Conservation (phyloP, 2,888 invertebrate species). For the Apotomis turbidana region DNA sequence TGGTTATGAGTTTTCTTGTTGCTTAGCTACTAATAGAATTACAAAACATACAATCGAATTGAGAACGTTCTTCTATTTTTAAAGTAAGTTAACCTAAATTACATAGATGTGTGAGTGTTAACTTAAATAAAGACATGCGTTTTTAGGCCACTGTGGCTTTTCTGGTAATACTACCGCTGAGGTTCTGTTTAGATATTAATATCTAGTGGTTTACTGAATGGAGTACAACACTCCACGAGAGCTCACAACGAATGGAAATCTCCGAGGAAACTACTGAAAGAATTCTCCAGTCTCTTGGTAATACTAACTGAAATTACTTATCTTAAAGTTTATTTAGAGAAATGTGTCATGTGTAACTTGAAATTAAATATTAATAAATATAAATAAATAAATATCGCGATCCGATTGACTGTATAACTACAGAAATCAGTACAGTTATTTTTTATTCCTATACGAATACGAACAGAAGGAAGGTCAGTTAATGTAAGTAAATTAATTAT, state of each 20-base stretch:
- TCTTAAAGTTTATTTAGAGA: not conserved
- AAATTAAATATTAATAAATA: too few relatives aligned
- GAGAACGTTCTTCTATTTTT: too few relatives aligned
- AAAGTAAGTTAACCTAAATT: not conserved
- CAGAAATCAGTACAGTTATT: too few relatives aligned
- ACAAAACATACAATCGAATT: too few relatives aligned
- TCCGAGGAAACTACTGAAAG: conserved; percentile 9
- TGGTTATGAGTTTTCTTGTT: too few relatives aligned
- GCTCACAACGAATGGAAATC: conserved; percentile 16
- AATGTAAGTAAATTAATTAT: too few relatives aligned
- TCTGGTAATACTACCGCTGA: conserved; percentile 14
- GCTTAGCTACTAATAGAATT: too few relatives aligned
- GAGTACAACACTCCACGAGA: conserved; percentile 27
- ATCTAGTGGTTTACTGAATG: conserved; percentile 39
- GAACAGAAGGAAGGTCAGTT: too few relatives aligned
- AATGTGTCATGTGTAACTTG: too few relatives aligned
- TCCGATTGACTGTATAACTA: too few relatives aligned
- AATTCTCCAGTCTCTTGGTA: not conserved
- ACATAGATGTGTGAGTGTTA: not conserved
- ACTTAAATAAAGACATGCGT: not conserved
- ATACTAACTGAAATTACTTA: not conserved
- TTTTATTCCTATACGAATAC: too few relatives aligned
- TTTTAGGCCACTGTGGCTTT: not conserved
- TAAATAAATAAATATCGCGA: too few relatives aligned
- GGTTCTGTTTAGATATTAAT: conserved; percentile 38